Base-by-base conservation (phyloP, 2,113 vertebrate genomes). In the Cyanoramphus novaezelandiae region DNA sequence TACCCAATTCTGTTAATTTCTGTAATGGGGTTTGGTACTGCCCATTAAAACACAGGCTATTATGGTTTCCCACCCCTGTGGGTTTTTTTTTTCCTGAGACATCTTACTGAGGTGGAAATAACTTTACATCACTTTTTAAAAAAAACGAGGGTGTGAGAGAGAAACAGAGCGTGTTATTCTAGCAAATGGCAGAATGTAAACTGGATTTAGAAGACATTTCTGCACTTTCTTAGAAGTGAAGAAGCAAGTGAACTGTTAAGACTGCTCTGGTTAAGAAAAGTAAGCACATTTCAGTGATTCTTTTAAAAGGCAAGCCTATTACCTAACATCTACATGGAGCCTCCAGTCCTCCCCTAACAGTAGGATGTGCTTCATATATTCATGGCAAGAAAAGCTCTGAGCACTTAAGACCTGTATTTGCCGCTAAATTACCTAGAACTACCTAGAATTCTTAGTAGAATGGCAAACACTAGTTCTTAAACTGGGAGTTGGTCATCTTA, bases 141-240 rank as follows among this genome's bases (percentile, higher is more conserved):
- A 17, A n/a, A 37, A 7, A 3, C 1, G n/a, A 5, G 11, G 6
- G 20, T 15, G 21, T 9, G 20, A 35, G 1, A 35, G 8, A 50
- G 15, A 81, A 90, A 70, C 6, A 23, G 12, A 44, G 16, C 7
- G 6, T 31, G 13, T 44, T 23, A 28, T 12, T 82, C 25, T 80
- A 37, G 77, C 28, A 46, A 43, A 33, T 62, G 39, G 52, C 28
- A 57, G 64, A 44, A 41, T 19, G 9, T 75, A 71, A 27, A 16
- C 89, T 2, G 5, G 9, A 17, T 47, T 81, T 33, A 39, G 33
- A 87, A 59, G 33, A 75, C 16, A 44, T 33, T 47, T 50, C 46
- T 71, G 17, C 9, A 28, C 17, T 16, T 14, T 89, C 43, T 59
- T 59, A n/a, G 33, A 23, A 59, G 33, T 14, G 33, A n/a, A 59